Percentiles rank a stretch among this genome's conserved stretches.
Evolutionary conservation across 2,797 vertebrate species (phyloP).

Genomic region (Pitangus sulphuratus): DNA sequence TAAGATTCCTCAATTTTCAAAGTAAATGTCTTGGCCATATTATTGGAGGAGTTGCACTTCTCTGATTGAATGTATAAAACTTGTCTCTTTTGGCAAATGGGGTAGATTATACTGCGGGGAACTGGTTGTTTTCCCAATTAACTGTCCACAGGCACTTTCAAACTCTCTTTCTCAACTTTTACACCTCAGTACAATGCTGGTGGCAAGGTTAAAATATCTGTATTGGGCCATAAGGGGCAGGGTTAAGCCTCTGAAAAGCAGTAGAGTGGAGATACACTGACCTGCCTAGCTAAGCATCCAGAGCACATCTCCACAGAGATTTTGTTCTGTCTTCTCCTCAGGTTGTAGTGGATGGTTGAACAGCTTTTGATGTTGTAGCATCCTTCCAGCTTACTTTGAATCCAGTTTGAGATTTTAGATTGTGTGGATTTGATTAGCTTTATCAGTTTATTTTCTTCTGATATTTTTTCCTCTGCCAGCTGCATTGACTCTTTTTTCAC

Average conservation of each 20-base stretch:
- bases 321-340: not conserved
- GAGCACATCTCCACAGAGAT: not conserved
- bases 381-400: constrained; percentile 12
- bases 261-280: not conserved
- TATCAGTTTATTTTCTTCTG: constrained; percentile 21
- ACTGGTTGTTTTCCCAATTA: constrained; percentile 28
- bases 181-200: not conserved
- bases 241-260: not conserved
- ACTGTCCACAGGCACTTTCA: not conserved
- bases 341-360: not conserved
- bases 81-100: constrained; percentile 22
- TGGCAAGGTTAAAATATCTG: constrained; percentile 27
- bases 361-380: not conserved
- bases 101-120: not conserved
- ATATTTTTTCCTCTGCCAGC: not conserved
- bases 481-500: not conserved
- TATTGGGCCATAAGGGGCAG: not conserved
- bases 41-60: constrained; percentile 30
- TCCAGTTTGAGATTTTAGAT: not conserved
- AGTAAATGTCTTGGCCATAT: constrained; percentile 30
- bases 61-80: constrained; percentile 20
- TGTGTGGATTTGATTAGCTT: constrained; percentile 28
- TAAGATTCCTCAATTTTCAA: constrained; percentile 51
- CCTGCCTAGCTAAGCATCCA: not conserved
- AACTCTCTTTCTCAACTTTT: not conserved